Evolutionary conservation across 2,113 vertebrate genomes (phyloP).

Genomic region (Rhinoptilus africanus): DNA sequence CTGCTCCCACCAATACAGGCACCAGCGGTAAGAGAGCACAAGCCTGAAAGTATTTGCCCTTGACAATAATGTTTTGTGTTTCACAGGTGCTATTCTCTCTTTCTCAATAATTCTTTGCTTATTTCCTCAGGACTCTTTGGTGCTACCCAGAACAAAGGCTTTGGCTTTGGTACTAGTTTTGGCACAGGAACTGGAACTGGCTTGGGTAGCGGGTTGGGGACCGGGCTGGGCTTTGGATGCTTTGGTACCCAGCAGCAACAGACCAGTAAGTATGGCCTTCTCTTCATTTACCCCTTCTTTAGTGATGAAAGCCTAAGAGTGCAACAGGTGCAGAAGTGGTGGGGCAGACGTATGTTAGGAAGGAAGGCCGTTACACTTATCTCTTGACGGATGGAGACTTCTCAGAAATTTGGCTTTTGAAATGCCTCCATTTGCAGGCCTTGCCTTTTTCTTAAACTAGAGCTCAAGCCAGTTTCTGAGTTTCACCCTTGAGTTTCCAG

Average conservation of each 20-base stretch:
- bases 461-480: neutral
- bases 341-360: neutral
- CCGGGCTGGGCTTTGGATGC: constrained; percentile 86
- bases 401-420: neutral
- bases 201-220: constrained; percentile 85
- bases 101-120: neutral
- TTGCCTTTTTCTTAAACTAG: neutral
- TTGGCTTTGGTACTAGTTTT: constrained; percentile 90
- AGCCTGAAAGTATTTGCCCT: neutral
- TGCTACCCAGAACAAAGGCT: constrained; percentile 91
- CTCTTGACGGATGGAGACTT: neutral
- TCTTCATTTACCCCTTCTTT: neutral
- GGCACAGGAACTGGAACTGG: constrained; percentile 82
- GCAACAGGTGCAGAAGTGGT: neutral
- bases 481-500: neutral
- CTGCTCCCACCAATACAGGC: constrained; percentile 85
- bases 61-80: neutral
- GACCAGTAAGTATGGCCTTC: constrained; percentile 68
- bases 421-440: neutral
- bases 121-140: constrained; percentile 84
- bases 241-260: constrained; percentile 87
- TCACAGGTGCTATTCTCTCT: neutral
- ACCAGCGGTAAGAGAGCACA: constrained; percentile 66
- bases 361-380: neutral
- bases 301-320: fast-evolving